Evolutionary conservation across 2,888 invertebrate species (phyloP), one percentile per base, ranked within the genome.

Genomic region (Euproctis similis): DNA sequence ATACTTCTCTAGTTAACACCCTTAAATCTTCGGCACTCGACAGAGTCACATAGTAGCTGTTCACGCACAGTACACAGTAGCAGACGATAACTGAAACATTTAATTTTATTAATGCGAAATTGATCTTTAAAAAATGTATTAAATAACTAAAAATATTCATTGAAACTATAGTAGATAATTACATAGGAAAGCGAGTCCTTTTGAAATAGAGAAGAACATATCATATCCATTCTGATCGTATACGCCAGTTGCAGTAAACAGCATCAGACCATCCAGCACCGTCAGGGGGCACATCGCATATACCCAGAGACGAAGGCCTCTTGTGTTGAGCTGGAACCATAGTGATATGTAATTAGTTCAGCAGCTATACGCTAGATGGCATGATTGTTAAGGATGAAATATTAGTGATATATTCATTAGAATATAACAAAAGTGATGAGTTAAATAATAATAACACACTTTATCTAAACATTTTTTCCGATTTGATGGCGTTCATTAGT

Each of bases 41-140:
- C 63, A 82, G 62, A 69, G 75, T 54, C 51, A 81, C 56, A 59
- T 67, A 72, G 62, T 64, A 82, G 53, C 78, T 80, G 68, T 78
- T 55, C 32, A 82, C 81, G 49, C 62, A 61, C 20, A 82, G 58
- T 29, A 82, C 69, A 58, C 68, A 67, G 57, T 82, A 82, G n/a
- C 50, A 52, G 8, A 75, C 18, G 0, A 50, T 5, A 6, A 60
- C 81, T 81, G 71, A 61, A 11, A 18, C 19, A 10, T n/a, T n/a
- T n/a, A n/a, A n/a, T n/a, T n/a, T n/a, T n/a, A n/a, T n/a, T n/a
- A n/a, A n/a, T n/a, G n/a, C n/a, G n/a, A n/a, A n/a, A n/a, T n/a
- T n/a, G n/a, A n/a, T n/a, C n/a, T n/a, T n/a, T n/a, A n/a, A n/a
- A n/a, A n/a, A n/a, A n/a, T n/a, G n/a, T n/a, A n/a, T n/a, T n/a